phyloP scores from a whole-genome alignment of 2,113 vertebrate species.

The Triplophysa rosa region DNA sequence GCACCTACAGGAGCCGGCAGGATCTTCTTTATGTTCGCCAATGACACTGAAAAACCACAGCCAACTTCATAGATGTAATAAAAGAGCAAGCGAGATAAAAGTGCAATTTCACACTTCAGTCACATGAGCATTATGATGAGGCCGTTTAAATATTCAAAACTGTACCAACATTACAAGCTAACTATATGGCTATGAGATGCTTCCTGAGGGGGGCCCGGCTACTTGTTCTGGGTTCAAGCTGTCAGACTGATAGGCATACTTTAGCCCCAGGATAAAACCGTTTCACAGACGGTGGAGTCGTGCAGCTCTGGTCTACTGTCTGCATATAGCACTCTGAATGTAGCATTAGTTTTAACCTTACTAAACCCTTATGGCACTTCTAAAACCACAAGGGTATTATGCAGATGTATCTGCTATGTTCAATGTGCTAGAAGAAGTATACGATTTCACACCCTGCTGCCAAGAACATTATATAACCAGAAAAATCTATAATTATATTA shows the following conservation, averaged over 20 bases:
- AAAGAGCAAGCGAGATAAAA: background rate
- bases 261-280: constrained; percentile 51
- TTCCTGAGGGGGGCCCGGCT: constrained; percentile 54
- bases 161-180: background rate
- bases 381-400: background rate
- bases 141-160: constrained; percentile 11
- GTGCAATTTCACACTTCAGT: background rate
- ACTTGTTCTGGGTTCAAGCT: constrained; percentile 50
- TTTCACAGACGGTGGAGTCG: constrained; percentile 23
- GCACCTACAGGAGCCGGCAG: background rate
- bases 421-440: background rate
- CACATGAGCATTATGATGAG: background rate
- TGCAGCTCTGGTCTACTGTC: constrained; percentile 18
- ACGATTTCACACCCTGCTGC: background rate
- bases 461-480: background rate
- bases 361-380: constrained; percentile 9
- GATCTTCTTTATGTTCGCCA: background rate
- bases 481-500: background rate
- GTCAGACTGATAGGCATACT: constrained; percentile 59
- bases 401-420: background rate
- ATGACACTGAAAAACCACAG: background rate
- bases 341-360: constrained; percentile 50
- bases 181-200: constrained; percentile 4
- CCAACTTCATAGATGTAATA: background rate
- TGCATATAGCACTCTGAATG: constrained; percentile 25